Base-by-base conservation (phyloP, 2,113 vertebrate genomes). In the Nannobrachium achirus region DNA sequence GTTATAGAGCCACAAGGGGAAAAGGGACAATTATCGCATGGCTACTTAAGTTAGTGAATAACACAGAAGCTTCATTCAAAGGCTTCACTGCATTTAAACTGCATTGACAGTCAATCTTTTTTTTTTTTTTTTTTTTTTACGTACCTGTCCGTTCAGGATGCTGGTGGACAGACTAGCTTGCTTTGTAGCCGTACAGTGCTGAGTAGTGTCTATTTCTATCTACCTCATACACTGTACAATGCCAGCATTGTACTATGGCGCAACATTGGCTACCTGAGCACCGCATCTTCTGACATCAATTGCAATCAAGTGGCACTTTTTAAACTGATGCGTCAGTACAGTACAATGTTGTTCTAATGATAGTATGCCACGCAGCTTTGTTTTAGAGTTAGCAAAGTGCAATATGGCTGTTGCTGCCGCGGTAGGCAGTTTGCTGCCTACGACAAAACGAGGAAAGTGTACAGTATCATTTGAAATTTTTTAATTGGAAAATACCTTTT, bases 161-260 rank as follows among this genome's bases (percentile, higher is more conserved):
- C 70, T 56, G n/a, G 44, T 38, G 20, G 55, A 69, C 15, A 11
- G 44, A 73, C 19, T n/a, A 68, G 71, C 66, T 60, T 49, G 53
- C 66, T 81, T 74, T 41, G 25, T 63, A 57, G 66, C 63, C 8
- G 25, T 71, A 55, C 81, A 77, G 71, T 67, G 81, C 76, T 65
- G 73, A 76, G 80, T 72, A 73, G 79, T 81, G 80, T 75, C 78
- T 79, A 76, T 80, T 71, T 69, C 65, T 83, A 86, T 89, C 91
- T 92, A 92, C 91, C 91, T 92, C 91, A 91, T 71, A 80, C 41
- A 68, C 78, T 60, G 81, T 78, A 44, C 66, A 78, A 69, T 66
- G 66, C 41, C 71, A 76, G 62, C 68, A 65, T 71, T 82, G 74
- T 79, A 57, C 83, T 52, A 61, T 66, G 76, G 56, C 72, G 73